phyloP scores from a whole-genome alignment of 2,797 vertebrate species.

The Phaenicophaeus curvirostris region DNA sequence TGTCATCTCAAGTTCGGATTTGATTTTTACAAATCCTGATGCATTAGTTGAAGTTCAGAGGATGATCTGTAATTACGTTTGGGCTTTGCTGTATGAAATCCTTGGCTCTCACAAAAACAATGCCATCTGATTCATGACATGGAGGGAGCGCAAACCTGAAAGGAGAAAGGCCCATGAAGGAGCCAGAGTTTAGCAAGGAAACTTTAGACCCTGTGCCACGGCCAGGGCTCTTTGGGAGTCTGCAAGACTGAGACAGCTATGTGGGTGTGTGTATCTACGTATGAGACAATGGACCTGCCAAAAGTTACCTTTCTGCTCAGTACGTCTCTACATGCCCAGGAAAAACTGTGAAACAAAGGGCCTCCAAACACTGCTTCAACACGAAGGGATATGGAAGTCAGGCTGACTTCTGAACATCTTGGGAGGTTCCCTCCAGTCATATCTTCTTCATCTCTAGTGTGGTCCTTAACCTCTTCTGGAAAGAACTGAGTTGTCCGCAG shows the following conservation, averaged over 20 bases:
- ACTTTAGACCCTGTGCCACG: neutral
- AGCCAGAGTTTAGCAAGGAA: neutral
- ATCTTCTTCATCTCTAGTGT: neutral
- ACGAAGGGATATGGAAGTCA: neutral
- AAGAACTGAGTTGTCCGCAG: neutral
- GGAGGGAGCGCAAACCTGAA: neutral
- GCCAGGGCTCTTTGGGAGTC: neutral
- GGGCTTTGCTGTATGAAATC: neutral
- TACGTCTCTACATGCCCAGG: neutral
- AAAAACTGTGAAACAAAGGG: neutral
- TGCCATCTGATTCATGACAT: neutral
- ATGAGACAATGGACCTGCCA: neutral
- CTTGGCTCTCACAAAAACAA: neutral
- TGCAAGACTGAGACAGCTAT: neutral
- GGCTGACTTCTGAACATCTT: neutral
- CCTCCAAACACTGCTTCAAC: neutral
- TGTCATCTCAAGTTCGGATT: neutral
- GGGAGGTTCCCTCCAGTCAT: neutral
- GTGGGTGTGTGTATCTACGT: no score
- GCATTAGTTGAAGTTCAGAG: neutral
- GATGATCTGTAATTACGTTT: neutral
- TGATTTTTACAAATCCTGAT: slow-evolving; percentile 8
- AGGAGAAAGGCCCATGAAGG: neutral
- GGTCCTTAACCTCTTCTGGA: neutral
- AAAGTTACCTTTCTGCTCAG: neutral